Evolutionary conservation across 2,797 vertebrate genomes (phyloP).

Genomic region (Carcharodon carcharias): DNA sequence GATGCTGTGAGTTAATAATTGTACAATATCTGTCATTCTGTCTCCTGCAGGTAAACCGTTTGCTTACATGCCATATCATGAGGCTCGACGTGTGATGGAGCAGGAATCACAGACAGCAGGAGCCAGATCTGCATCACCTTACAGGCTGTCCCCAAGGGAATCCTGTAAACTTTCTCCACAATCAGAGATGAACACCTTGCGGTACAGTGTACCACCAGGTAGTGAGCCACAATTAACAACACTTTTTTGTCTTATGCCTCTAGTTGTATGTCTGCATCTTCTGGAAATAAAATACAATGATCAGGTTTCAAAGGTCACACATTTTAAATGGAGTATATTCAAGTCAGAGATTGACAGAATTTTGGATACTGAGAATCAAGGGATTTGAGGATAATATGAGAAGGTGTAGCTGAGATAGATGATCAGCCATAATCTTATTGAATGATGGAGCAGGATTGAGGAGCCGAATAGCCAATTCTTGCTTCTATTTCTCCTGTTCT

Average conservation of each 20-base stretch:
- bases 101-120: conserved; percentile 69
- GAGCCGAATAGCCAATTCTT: no score
- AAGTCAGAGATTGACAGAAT: no score
- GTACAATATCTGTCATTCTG: background rate
- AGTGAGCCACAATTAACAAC: conserved; percentile 45
- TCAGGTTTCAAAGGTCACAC: background rate
- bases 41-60: conserved; percentile 71
- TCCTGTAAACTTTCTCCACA: conserved; percentile 74
- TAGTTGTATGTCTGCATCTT: background rate
- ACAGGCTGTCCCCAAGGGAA: conserved; percentile 77
- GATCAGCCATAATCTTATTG: no score
- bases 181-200: conserved; percentile 63
- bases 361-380: no score
- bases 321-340: background rate
- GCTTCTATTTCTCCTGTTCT: background rate
- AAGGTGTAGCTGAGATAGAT: no score
- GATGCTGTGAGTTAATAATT: background rate
- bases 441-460: no score
- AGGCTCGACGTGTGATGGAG: conserved; percentile 75
- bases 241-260: background rate
- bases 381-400: no score
- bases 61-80: conserved; percentile 73
- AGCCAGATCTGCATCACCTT: conserved; percentile 70
- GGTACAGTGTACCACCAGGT: conserved; percentile 84
- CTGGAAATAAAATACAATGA: background rate